Percentiles rank a stretch among this genome's conserved stretches.
phyloP scores from a whole-genome alignment of 1,140 invertebrate species.

The Sarcophaga peregrina region DNA sequence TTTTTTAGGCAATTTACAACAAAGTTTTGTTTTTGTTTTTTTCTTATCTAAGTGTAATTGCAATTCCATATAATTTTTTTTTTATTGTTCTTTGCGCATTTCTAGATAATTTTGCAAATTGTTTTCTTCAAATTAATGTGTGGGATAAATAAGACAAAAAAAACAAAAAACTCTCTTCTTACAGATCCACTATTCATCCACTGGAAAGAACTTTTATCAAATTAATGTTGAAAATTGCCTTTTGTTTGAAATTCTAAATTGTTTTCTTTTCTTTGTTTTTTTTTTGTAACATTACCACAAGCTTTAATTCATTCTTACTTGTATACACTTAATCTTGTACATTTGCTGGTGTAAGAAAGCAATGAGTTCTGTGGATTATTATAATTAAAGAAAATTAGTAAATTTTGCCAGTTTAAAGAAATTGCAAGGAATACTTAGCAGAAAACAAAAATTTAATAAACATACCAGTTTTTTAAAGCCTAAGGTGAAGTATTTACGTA shows the following conservation, averaged over 20 bases:
- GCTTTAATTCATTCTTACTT: background rate
- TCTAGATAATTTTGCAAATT: constrained; percentile 65
- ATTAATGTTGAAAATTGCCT: background rate
- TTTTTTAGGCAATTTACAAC: background rate
- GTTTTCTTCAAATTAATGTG: constrained; percentile 64
- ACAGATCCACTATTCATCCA: background rate
- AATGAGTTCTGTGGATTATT: background rate
- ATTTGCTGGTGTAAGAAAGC: background rate
- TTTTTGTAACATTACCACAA: background rate
- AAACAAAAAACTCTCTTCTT: constrained; percentile 47
- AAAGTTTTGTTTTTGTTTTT: background rate
- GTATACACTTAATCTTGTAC: background rate
- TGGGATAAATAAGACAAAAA: constrained; percentile 62
- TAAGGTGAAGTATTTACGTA: no score
- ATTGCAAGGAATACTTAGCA: background rate
- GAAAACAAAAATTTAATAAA: no score
- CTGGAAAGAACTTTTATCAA: background rate
- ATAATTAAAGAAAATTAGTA: constrained; percentile 22
- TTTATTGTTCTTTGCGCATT: constrained; percentile 45
- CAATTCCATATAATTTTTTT: constrained; percentile 10
- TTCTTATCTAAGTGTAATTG: background rate
- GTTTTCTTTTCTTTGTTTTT: background rate
- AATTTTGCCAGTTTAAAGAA: constrained; percentile 7
- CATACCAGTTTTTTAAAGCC: no score
- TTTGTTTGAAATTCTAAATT: background rate